Conservation (phyloP, 2,888 invertebrate species). For the Isotomurus palustris region DNA sequence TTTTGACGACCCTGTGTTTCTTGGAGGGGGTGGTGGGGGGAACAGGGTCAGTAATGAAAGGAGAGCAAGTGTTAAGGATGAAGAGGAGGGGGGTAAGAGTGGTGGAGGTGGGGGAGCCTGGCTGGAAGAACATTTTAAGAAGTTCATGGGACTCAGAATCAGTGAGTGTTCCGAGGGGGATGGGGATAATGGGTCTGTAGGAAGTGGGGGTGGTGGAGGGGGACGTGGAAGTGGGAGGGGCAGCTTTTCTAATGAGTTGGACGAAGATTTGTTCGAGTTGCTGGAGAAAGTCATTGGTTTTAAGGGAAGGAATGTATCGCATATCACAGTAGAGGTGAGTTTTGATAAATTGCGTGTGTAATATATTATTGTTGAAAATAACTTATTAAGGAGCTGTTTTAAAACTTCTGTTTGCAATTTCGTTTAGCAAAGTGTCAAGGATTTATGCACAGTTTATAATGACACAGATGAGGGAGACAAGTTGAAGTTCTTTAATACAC, state of each 20-base stretch:
- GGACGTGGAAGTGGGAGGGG: neutral
- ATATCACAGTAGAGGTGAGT: slow-evolving; percentile 36
- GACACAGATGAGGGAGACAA: slow-evolving; percentile 47
- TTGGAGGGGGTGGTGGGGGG: neutral
- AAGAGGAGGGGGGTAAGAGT: neutral
- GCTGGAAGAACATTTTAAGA: slow-evolving; percentile 13
- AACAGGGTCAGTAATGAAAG: neutral
- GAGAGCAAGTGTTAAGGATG: neutral
- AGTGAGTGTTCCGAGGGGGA: slow-evolving; percentile 14
- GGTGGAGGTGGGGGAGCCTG: neutral
- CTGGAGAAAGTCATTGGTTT: slow-evolving; percentile 35
- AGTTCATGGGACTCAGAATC: slow-evolving; percentile 3
- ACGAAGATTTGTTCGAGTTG: slow-evolving; percentile 30
- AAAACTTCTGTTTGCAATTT: slow-evolving; percentile 5
- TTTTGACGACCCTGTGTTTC: slow-evolving; percentile 22
- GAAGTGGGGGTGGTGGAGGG: neutral
- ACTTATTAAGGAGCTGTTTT: too few species aligned
- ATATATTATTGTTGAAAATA: too few species aligned
- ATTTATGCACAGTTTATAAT: slow-evolving; percentile 38
- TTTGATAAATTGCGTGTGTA: neutral
- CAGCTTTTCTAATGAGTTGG: neutral
- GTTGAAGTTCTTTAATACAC: slow-evolving; percentile 50
- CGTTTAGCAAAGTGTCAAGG: slow-evolving; percentile 37
- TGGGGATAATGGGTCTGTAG: neutral
- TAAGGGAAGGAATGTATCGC: slow-evolving; percentile 32